phyloP scores from a whole-genome alignment of 2,797 vertebrate genomes.

The Lagodon rhomboides region DNA sequence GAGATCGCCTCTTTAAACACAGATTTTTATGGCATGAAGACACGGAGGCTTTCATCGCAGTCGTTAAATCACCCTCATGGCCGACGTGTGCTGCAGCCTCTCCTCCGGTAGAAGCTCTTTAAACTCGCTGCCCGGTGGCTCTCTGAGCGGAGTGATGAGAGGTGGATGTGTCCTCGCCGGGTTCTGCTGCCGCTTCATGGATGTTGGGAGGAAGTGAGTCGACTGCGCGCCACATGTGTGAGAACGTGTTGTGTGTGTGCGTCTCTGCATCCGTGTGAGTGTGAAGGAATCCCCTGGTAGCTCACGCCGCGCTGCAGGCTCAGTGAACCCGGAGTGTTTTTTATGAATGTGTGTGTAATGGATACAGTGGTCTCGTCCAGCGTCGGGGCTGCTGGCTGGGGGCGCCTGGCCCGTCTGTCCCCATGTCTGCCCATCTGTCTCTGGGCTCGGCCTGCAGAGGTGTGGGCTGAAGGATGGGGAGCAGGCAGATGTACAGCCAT shows the following conservation, averaged over 20 bases:
- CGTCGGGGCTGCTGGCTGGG: conserved; percentile 49
- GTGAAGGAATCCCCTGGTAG: conserved; percentile 71
- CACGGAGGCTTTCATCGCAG: background rate
- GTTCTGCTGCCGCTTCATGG: conserved; percentile 13
- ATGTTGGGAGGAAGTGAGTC: conserved; percentile 31
- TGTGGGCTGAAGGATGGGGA: conserved; percentile 88
- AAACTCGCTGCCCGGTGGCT: background rate
- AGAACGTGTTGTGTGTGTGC: conserved; percentile 52
- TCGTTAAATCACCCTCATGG: conserved; percentile 30
- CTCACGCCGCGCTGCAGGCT: conserved; percentile 48
- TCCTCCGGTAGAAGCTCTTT: conserved; percentile 17
- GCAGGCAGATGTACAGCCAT: conserved; percentile 79
- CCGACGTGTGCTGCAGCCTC: conserved; percentile 44
- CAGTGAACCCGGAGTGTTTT: conserved; percentile 21
- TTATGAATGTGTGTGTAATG: conserved; percentile 58
- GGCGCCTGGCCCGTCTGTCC: conserved; percentile 76
- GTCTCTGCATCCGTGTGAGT: conserved; percentile 51
- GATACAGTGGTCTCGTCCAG: conserved; percentile 58
- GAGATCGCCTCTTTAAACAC: background rate
- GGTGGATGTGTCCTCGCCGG: conserved; percentile 55
- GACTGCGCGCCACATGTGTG: conserved; percentile 60
- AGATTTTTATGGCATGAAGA: conserved; percentile 10
- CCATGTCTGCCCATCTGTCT: conserved; percentile 81
- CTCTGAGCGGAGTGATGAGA: conserved; percentile 56
- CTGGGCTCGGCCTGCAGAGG: conserved; percentile 67